Evolutionary conservation across 1,140 invertebrate species (phyloP), one percentile per base, ranked within the genome.

Genomic region (Neodiprion lecontei): DNA sequence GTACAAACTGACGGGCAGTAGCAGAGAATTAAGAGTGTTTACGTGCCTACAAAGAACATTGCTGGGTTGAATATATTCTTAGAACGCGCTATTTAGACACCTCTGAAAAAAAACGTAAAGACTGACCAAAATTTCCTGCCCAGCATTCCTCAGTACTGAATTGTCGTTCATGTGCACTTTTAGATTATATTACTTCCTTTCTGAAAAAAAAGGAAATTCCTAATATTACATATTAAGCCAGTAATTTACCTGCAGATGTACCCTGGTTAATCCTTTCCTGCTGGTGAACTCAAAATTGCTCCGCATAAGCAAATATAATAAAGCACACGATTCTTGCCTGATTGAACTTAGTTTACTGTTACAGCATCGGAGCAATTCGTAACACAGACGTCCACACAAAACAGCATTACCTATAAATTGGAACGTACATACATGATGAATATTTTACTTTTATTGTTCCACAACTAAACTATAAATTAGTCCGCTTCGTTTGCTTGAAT

Each of bases 241-340:
- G 28, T 40, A 40, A 79, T 72, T 74, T 82, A 93, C 92, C 90
- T 96, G 95, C 14, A 96, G 88, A 86, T 96, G 95, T 4, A 98
- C 96, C 79, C 97, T 89, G 0, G 95, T 97, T 53, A 98, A 90
- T 73, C 94, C 94, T 79, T 95, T 95, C 67, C 94, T 91, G 67
- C 92, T 91, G 23, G 93, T 95, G 81, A 96, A 96, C 83, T 98
- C 96, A 89, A 96, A 98, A 88, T 98, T 98, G 81, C 95, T 95
- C 75, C 96, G 91, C 96, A 98, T 97, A 23, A 98, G 89, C 53
- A 97, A 88, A 88, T 98, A 98, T 1, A 98, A 89, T 9, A 97
- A 92, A 72, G 96, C 96, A 82, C 96, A 96, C 1, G 96, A 95
- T 86, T 98, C 96, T 80, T 96, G 94, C 48, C 97, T 91, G 50